Evolutionary conservation across 2,888 invertebrate species (phyloP).

Genomic region (Calameuta pallipes): DNA sequence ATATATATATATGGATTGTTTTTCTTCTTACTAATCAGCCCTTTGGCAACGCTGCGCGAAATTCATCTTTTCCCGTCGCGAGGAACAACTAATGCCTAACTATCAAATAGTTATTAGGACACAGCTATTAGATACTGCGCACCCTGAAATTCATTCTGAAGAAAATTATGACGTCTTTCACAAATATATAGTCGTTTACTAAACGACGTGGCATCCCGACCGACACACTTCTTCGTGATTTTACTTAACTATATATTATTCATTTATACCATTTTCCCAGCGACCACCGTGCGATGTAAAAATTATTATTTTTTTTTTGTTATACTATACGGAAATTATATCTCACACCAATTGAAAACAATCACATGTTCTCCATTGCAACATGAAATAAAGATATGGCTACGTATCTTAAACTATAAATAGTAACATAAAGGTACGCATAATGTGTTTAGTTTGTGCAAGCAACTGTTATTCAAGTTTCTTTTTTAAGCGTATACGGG

Average conservation of each 20-base stretch:
- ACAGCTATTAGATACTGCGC: conserved; percentile 36
- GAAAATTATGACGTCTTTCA: conserved; percentile 11
- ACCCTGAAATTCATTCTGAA: conserved; percentile 40
- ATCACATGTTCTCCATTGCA: conserved; percentile 11
- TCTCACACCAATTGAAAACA: background rate
- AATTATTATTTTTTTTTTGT: background rate
- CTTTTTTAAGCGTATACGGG: conserved; percentile 6
- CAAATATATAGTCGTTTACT: background rate
- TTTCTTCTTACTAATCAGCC: conserved; percentile 33
- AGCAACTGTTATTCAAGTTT: conserved; percentile 30
- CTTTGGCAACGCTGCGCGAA: conserved; percentile 55
- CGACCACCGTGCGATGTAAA: background rate
- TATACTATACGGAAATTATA: background rate
- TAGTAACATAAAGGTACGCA: conserved; percentile 26
- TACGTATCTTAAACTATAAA: conserved; percentile 27
- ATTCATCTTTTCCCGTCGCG: conserved; percentile 23
- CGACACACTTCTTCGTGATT: conserved; percentile 5
- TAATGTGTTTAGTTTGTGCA: conserved; percentile 42
- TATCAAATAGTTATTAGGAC: conserved; percentile 37
- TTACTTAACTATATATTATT: conserved; percentile 1
- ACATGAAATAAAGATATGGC: conserved; percentile 19
- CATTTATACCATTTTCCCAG: conserved; percentile 22
- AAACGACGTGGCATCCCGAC: background rate
- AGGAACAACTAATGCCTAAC: conserved; percentile 48
- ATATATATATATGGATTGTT: conserved; percentile 39